Evolutionary conservation across 2,888 invertebrate species (phyloP).

Genomic region (Synanthedon tipuliformis): DNA sequence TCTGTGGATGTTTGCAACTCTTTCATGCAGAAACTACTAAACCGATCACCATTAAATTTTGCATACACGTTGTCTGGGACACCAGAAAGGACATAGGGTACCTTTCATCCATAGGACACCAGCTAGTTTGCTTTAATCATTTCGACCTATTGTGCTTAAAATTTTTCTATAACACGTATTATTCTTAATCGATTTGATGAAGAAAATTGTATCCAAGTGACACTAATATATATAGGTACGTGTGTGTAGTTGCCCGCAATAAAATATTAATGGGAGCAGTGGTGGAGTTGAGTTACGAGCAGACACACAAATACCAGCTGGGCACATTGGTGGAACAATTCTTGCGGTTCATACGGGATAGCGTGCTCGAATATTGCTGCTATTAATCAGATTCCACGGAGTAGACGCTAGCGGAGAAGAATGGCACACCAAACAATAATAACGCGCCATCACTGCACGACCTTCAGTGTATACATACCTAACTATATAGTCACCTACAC

Average conservation of each 20-base stretch:
- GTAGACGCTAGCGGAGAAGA: slow-evolving; percentile 31
- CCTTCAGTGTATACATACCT: slow-evolving; percentile 5
- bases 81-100: no score
- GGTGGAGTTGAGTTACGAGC: slow-evolving; percentile 17
- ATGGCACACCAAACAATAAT: slow-evolving; percentile 46
- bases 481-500: neutral
- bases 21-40: no score
- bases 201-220: no score
- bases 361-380: slow-evolving; percentile 49
- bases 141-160: no score
- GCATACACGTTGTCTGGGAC: no score
- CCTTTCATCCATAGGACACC: no score
- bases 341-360: slow-evolving; percentile 34
- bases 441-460: slow-evolving; percentile 9
- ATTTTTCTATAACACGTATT: no score
- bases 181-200: no score
- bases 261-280: slow-evolving; percentile 20
- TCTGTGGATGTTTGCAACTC: no score
- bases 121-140: no score
- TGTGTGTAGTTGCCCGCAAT: slow-evolving; percentile 10
- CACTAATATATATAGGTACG: no score
- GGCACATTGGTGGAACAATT: slow-evolving; percentile 26
- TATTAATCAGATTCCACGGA: slow-evolving; percentile 52
- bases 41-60: no score
- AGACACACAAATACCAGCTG: slow-evolving; percentile 17